Percentiles rank a stretch among this genome's conserved stretches.
Conservation (phyloP, 2,888 invertebrate genomes). For the Philonicus albiceps region DNA sequence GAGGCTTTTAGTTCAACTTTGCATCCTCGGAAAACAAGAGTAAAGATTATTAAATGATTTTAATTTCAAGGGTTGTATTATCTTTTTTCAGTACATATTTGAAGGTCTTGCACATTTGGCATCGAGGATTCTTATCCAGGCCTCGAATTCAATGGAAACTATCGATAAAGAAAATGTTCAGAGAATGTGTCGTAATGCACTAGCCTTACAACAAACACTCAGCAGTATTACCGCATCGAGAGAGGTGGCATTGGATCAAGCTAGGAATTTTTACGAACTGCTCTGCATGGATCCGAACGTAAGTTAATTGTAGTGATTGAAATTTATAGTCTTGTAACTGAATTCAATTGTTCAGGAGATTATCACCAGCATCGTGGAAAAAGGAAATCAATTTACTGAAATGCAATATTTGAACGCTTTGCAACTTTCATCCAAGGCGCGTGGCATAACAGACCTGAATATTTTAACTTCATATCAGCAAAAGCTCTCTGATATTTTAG, state of each 20-base stretch:
- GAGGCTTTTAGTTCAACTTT: slow-evolving; percentile 78
- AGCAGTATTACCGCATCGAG: slow-evolving; percentile 83
- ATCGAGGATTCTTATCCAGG: slow-evolving; percentile 80
- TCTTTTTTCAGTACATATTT: slow-evolving; percentile 78
- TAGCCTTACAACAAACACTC: slow-evolving; percentile 85
- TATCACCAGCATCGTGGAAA: slow-evolving; percentile 81
- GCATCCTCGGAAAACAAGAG: slow-evolving; percentile 79
- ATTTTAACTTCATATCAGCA: slow-evolving; percentile 75
- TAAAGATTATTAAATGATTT: slow-evolving; percentile 60
- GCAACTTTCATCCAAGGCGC: slow-evolving; percentile 76
- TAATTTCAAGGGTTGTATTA: not conserved
- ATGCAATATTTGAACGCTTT: slow-evolving; percentile 88
- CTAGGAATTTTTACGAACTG: slow-evolving; percentile 87
- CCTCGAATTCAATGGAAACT: slow-evolving; percentile 78
- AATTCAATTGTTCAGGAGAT: slow-evolving; percentile 71
- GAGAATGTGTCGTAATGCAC: slow-evolving; percentile 84
- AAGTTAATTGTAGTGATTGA: slow-evolving; percentile 52
- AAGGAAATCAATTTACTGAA: slow-evolving; percentile 87
- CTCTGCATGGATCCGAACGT: slow-evolving; percentile 84
- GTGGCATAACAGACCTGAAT: slow-evolving; percentile 65
- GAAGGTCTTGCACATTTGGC: slow-evolving; percentile 85
- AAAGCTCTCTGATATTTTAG: slow-evolving; percentile 83
- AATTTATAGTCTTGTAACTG: not conserved
- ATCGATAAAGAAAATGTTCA: slow-evolving; percentile 85
- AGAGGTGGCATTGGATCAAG: slow-evolving; percentile 86